phyloP scores from a whole-genome alignment of 2,888 invertebrate species.

The Leucophora obtusa region DNA sequence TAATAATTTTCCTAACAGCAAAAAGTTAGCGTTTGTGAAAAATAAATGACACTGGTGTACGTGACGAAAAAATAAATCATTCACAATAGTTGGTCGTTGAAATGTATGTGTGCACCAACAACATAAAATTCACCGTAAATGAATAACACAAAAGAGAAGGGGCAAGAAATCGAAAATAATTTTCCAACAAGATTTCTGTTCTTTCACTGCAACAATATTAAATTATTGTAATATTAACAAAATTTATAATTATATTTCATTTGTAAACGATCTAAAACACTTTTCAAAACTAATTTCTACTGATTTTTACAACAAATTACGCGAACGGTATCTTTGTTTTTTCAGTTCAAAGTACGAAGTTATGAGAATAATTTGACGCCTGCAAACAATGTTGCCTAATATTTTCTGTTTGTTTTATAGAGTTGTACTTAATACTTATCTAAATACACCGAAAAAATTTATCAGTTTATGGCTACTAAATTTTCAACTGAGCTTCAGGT shows the following conservation, averaged over 20 bases:
- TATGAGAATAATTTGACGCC: not conserved
- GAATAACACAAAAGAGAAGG: not conserved
- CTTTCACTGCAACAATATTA: too few species aligned
- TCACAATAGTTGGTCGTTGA: constrained; percentile 49
- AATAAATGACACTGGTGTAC: constrained; percentile 59
- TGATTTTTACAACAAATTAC: not conserved
- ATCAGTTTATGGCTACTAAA: too few species aligned
- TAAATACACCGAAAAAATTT: too few species aligned
- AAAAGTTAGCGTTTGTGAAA: constrained; percentile 38
- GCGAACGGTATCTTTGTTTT: not conserved
- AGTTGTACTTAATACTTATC: too few species aligned
- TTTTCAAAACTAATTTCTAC: not conserved
- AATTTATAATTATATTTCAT: not conserved
- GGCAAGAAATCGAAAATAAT: not conserved
- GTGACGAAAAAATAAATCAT: constrained; percentile 56
- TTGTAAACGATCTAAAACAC: not conserved
- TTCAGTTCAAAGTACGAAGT: not conserved
- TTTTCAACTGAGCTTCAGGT: too few species aligned
- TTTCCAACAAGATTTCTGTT: too few species aligned
- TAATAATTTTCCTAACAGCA: constrained; percentile 24
- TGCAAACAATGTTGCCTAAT: not conserved
- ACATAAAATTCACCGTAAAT: constrained; percentile 20
- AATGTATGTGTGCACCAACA: constrained; percentile 10
- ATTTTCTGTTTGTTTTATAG: too few species aligned
- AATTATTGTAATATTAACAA: not conserved